These are phyloP conservation scores for Pseudomyrmex cubaensis DNA, from an alignment of 1,140 invertebrate species.

Conservation along the genomic window DNA sequence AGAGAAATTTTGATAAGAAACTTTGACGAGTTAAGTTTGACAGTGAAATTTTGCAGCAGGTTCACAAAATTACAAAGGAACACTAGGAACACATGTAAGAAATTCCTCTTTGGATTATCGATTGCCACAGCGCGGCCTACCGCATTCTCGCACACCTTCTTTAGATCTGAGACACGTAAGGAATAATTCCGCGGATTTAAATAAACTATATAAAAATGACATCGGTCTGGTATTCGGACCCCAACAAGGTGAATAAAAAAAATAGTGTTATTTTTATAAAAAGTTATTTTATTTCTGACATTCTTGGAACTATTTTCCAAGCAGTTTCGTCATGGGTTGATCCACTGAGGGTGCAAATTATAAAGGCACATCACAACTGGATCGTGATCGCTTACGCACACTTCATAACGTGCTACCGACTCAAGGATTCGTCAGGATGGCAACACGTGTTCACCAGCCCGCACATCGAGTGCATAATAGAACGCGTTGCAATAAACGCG, in stretches of 20 bases:
- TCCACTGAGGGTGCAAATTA: slow-evolving; percentile 95
- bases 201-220: slow-evolving; percentile 91
- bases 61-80: slow-evolving; percentile 77
- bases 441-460: slow-evolving; percentile 97
- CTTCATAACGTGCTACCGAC: slow-evolving; percentile 97
- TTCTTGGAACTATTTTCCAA: slow-evolving; percentile 41
- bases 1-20: background rate
- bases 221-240: slow-evolving; percentile 89
- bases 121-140: slow-evolving; percentile 82
- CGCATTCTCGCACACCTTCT: slow-evolving; percentile 93
- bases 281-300: slow-evolving; percentile 8
- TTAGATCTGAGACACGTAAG: slow-evolving; percentile 92
- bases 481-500: slow-evolving; percentile 97
- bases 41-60: slow-evolving; percentile 59
- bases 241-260: slow-evolving; percentile 85
- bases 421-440: slow-evolving; percentile 98
- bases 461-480: slow-evolving; percentile 95
- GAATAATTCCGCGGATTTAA: slow-evolving; percentile 92
- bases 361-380: slow-evolving; percentile 99
- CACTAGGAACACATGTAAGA: slow-evolving; percentile 87
- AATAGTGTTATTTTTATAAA: too few species aligned
- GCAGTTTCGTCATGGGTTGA: slow-evolving; percentile 91
- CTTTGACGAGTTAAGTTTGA: background rate
- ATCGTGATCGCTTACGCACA: slow-evolving; percentile 98
- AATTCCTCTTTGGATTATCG: slow-evolving; percentile 93